These are phyloP conservation scores for Orthonyx spaldingii DNA, from an alignment of 2,113 vertebrate species.

Conservation along the genomic window DNA sequence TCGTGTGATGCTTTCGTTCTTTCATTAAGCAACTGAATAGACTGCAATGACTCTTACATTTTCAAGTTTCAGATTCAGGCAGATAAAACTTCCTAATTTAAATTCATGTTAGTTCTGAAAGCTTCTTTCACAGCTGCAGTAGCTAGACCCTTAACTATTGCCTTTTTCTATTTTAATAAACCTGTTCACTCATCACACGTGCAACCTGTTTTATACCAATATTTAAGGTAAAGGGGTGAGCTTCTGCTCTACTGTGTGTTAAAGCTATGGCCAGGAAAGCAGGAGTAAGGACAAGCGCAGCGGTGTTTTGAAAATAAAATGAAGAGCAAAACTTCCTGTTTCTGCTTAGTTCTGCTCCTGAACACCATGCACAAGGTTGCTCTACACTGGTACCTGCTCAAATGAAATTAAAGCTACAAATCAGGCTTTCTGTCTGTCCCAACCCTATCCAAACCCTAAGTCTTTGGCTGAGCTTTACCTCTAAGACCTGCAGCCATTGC, in stretches of 20 bases:
- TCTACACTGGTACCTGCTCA: not conserved
- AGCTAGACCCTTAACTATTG: not conserved
- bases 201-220: not conserved
- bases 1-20: slow-evolving; percentile 24
- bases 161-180: not conserved
- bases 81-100: slow-evolving; percentile 25
- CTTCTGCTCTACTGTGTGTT: not conserved
- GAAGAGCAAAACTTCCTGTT: not conserved
- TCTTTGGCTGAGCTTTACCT: not conserved
- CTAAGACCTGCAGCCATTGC: not conserved
- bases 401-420: not conserved
- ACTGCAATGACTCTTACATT: not conserved
- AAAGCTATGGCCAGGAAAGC: not conserved
- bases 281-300: not conserved
- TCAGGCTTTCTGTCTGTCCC: not conserved
- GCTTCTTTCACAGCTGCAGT: not conserved
- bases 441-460: not conserved
- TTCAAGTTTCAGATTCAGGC: slow-evolving; percentile 4
- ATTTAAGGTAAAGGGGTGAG: not conserved
- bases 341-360: not conserved
- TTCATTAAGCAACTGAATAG: slow-evolving; percentile 29
- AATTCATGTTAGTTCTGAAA: not conserved
- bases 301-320: not conserved
- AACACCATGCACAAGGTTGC: not conserved
- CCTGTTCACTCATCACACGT: not conserved